Evolutionary conservation across 2,113 vertebrate genomes (phyloP).

Genomic region (Parus major): DNA sequence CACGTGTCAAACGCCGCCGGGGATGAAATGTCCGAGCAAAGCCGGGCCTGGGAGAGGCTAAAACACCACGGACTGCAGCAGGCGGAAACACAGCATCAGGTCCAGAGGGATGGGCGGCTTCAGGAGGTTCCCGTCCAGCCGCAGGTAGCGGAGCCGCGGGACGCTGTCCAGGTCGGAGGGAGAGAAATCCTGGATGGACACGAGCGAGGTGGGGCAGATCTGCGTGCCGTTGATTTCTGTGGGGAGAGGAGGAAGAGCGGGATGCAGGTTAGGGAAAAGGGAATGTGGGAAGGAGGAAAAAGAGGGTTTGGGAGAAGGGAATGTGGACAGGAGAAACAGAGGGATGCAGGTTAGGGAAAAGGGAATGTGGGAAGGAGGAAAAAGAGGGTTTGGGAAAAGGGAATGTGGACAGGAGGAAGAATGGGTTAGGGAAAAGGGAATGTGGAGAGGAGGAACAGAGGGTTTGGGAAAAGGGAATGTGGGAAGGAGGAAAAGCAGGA

Average conservation of each 20-base stretch:
- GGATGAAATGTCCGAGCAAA: slow-evolving; percentile 27
- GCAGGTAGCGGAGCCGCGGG: slow-evolving; percentile 90
- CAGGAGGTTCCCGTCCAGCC: slow-evolving; percentile 92
- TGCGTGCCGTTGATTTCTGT: slow-evolving; percentile 91
- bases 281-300: background rate
- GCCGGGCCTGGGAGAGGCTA: slow-evolving; percentile 66
- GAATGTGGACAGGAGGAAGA: too few relatives aligned
- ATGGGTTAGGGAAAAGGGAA: background rate
- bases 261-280: background rate
- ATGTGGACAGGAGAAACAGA: background rate
- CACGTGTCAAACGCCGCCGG: background rate
- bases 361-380: background rate
- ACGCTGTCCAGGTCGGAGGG: slow-evolving; percentile 68
- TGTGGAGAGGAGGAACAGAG: background rate
- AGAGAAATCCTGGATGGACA: slow-evolving; percentile 72
- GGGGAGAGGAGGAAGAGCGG: background rate
- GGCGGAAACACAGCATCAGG: slow-evolving; percentile 96
- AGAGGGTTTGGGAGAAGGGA: background rate
- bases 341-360: background rate
- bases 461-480: background rate
- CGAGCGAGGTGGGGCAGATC: slow-evolving; percentile 83
- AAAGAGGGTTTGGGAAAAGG: background rate
- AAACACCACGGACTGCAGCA: slow-evolving; percentile 89
- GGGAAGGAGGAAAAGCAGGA: rapidly evolving
- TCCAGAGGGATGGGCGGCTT: slow-evolving; percentile 90